A percentile compares a stretch with the other conserved stretches of the same genome.
These are phyloP conservation scores for Chiroxiphia lanceolata DNA, from an alignment of 2,797 vertebrate species.

Conservation along the genomic window DNA sequence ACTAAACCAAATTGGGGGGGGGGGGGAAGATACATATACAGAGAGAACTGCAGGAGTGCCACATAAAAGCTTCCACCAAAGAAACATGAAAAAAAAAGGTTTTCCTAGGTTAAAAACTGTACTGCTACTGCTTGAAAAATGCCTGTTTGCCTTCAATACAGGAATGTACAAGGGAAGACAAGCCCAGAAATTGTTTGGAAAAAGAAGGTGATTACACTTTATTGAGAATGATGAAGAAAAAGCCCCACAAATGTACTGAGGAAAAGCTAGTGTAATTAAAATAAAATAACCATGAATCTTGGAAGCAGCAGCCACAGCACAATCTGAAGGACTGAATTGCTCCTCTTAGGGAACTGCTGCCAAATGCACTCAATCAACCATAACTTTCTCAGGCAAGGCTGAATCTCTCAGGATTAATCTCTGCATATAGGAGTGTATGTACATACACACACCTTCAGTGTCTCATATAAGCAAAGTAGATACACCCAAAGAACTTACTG, in stretches of 20 bases:
- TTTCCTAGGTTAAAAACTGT: not conserved
- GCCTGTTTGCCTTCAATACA: not conserved
- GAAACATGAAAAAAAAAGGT: not conserved
- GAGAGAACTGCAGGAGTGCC: not conserved
- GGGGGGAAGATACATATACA: not conserved
- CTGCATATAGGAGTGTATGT: not conserved
- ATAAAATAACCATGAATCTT: not conserved
- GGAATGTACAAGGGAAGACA: not conserved
- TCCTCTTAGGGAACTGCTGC: not conserved
- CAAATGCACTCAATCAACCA: not conserved
- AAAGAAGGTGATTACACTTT: not conserved
- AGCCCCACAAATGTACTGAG: not conserved
- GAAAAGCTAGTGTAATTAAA: not conserved
- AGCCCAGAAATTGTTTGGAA: not conserved
- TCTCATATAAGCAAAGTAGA: not conserved
- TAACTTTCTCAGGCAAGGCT: not conserved
- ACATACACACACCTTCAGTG: not conserved
- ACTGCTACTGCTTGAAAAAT: not conserved
- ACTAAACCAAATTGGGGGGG: not conserved
- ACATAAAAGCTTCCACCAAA: not conserved
- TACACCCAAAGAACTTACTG: not conserved
- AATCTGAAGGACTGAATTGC: not conserved
- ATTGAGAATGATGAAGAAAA: not conserved
- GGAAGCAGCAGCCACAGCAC: not conserved
- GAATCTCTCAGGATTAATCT: not conserved